Base-by-base conservation (phyloP, 2,888 invertebrate genomes). In the Phyto melanocephala region DNA sequence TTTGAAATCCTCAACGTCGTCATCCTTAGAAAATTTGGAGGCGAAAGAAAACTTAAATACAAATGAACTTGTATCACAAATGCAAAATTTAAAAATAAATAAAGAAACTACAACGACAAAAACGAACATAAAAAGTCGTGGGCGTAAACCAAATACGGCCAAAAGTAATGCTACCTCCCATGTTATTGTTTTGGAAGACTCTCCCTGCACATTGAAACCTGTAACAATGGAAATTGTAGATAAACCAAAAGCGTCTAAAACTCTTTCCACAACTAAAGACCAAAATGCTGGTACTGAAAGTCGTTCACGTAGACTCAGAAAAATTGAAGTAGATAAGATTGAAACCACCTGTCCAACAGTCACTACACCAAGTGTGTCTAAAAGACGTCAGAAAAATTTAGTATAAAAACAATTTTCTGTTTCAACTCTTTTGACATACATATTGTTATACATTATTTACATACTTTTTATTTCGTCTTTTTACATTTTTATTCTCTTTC, bases 301-400 rank as follows among this genome's bases (percentile, higher is more conserved):
- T 15, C 52, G 62, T 22, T n/a, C 47, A 13, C 62, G 68, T 1
- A 80, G 63, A 33, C 75, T 50, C 17, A 62, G 63, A 13, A 62
- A 68, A 37, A 22, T 67, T 24, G n/a, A 37, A 17, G 5, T 33
- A 10, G 62, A 68, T 2, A 70, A 20, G 13, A 47, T 22, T 45
- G 72, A 67, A 62, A 40, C n/a, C 17, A 37, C 15, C 52, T 20
- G 8, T 7, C 7, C 45, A 60, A 2, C n/a, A n/a, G n/a, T n/a
- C n/a, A n/a, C 33, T 62, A 68, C 63, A 45, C 24, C 60, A 37
- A 71, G 56, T 35, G 45, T 40, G 6, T 58, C 70, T 56, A 81
- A 62, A 76, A 81, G 67, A 42, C 71, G 77, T 0, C 72, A 72
- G 28, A 77, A 77, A 28, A 77, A 70, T 24, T 20, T 75, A 28